Evolutionary conservation across 2,797 vertebrate species (phyloP).

Genomic region (Pelobates cultripes): DNA sequence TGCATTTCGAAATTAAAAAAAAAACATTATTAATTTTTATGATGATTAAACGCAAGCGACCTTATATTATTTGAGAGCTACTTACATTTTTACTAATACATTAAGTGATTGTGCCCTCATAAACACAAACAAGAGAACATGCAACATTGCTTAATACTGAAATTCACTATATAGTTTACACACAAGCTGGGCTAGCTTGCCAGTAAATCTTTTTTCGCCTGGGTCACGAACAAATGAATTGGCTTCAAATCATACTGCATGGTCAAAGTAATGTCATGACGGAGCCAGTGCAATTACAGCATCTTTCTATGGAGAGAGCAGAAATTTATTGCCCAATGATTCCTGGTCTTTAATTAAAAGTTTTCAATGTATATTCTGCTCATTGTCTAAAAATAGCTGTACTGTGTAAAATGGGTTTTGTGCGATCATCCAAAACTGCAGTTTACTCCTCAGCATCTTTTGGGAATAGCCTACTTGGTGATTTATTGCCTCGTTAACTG

Average conservation of each 20-base stretch:
- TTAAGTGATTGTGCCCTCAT: conserved; percentile 9
- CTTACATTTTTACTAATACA: conserved; percentile 29
- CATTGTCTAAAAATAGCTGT: conserved; percentile 62
- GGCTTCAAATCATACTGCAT: conserved; percentile 33
- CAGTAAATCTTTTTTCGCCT: conserved; percentile 39
- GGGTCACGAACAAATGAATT: conserved; percentile 49
- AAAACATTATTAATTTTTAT: conserved; percentile 20
- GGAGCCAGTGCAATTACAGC: conserved; percentile 26
- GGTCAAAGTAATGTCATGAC: conserved; percentile 33
- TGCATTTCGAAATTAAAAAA: not conserved
- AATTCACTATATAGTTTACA: not conserved
- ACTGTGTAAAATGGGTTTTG: conserved; percentile 60
- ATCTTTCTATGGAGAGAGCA: conserved; percentile 34
- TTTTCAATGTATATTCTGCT: conserved; percentile 47
- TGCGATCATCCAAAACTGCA: conserved; percentile 51
- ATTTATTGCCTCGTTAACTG: conserved; percentile 56
- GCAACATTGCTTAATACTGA: conserved; percentile 5
- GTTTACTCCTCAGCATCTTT: conserved; percentile 53
- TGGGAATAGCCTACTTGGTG: conserved; percentile 35
- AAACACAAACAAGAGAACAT: conserved; percentile 11
- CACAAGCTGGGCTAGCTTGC: not conserved
- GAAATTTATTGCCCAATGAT: conserved; percentile 52
- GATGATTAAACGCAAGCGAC: conserved; percentile 17
- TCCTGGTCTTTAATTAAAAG: conserved; percentile 53
- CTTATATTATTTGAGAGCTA: conserved; percentile 9